Conservation (phyloP, 2,113 vertebrate genomes). For the Proterorhinus semilunaris region DNA sequence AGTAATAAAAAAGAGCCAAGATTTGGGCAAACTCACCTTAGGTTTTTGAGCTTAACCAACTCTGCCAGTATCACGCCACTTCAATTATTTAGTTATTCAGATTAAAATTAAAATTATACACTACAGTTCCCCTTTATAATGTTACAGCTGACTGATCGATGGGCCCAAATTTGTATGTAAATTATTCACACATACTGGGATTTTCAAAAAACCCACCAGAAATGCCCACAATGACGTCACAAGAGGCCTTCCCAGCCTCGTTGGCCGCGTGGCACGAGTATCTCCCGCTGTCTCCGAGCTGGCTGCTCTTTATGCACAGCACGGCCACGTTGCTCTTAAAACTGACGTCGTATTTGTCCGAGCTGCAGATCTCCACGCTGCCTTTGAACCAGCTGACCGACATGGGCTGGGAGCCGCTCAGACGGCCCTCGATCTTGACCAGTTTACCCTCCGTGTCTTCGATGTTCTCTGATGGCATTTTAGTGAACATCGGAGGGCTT, state of each 20-base stretch:
- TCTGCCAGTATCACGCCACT: too few species aligned
- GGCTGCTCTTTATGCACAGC: conserved; percentile 82
- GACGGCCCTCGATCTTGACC: conserved; percentile 88
- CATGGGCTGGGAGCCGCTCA: conserved; percentile 92
- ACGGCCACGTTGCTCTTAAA: conserved; percentile 88
- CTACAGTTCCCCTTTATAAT: not conserved
- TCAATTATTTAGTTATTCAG: not conserved
- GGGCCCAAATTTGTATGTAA: not conserved
- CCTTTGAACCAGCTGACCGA: conserved; percentile 89
- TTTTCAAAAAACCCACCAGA: conserved; percentile 79
- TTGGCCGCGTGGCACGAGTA: conserved; percentile 90
- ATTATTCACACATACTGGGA: not conserved
- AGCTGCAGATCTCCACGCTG: conserved; percentile 80
- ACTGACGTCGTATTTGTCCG: conserved; percentile 84
- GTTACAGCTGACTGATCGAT: not conserved
- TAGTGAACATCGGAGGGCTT: conserved; percentile 90
- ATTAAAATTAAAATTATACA: too few species aligned
- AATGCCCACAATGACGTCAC: conserved; percentile 82
- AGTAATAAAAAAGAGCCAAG: too few species aligned
- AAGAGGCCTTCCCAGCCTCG: conserved; percentile 85
- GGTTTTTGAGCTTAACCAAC: too few species aligned
- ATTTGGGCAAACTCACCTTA: too few species aligned
- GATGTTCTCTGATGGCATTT: conserved; percentile 87
- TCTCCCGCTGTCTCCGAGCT: conserved; percentile 81
- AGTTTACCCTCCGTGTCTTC: conserved; percentile 90